These are phyloP conservation scores for Neuroterus valhalla DNA, from an alignment of 1,140 invertebrate species.

Conservation along the genomic window DNA sequence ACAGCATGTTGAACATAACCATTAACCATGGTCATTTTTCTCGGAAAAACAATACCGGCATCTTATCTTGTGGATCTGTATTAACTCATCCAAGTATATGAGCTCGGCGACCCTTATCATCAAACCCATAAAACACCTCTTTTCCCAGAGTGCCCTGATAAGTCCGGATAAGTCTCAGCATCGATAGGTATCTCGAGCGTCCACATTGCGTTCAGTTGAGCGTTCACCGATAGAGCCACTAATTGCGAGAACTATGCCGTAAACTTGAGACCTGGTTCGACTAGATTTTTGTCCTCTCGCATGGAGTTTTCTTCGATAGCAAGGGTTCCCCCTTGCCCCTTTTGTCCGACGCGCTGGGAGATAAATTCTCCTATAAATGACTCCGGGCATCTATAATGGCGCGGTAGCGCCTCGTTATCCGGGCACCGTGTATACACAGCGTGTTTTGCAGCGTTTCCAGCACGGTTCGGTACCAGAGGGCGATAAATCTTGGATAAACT, in stretches of 20 bases:
- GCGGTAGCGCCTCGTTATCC: constrained; percentile 73
- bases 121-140: constrained; percentile 18
- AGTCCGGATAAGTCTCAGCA: constrained; percentile 8
- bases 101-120: constrained; percentile 19
- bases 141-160: constrained; percentile 14
- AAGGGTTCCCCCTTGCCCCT: constrained; percentile 49
- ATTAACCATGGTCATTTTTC: neutral
- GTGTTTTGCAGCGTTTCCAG: constrained; percentile 72
- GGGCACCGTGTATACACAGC: constrained; percentile 60
- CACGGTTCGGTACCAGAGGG: constrained; percentile 68
- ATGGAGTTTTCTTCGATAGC: constrained; percentile 10
- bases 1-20: neutral
- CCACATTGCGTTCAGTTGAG: neutral
- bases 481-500: constrained; percentile 70
- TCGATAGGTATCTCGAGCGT: constrained; percentile 11
- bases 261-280: constrained; percentile 13
- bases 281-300: constrained; percentile 15
- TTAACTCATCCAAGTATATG: constrained; percentile 21
- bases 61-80: constrained; percentile 16
- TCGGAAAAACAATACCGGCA: neutral
- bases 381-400: constrained; percentile 65
- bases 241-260: constrained; percentile 19
- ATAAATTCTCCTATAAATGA: constrained; percentile 73
- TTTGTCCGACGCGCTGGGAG: constrained; percentile 69
- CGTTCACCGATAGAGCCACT: constrained; percentile 12